Evolutionary conservation across 2,113 vertebrate genomes (phyloP).

Genomic region (Plotosus lineatus): DNA sequence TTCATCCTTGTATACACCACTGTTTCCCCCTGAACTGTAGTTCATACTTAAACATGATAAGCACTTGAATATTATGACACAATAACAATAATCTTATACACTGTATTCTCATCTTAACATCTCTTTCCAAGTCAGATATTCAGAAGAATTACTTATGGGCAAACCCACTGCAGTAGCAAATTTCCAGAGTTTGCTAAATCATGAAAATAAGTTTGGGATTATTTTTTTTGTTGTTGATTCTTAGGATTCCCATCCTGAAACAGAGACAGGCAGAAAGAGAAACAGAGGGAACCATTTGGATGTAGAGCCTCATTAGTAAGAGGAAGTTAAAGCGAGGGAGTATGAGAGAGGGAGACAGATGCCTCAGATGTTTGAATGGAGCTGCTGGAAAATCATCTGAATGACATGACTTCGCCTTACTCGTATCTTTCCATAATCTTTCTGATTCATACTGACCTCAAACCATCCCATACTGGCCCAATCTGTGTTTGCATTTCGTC

Average conservation of each 20-base stretch:
- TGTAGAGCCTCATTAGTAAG: conserved; percentile 35
- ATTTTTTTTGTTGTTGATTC: background rate
- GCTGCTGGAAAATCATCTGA: conserved; percentile 44
- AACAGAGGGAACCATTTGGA: conserved; percentile 4
- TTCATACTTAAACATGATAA: background rate
- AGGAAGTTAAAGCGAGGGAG: conserved; percentile 28
- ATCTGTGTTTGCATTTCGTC: conserved; percentile 40
- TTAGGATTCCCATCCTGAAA: background rate
- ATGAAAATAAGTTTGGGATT: background rate
- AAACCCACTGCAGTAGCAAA: background rate
- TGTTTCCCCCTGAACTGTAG: background rate
- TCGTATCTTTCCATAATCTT: conserved; percentile 28
- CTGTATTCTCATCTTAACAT: background rate
- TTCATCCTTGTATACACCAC: background rate
- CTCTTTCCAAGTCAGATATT: background rate
- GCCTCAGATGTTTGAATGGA: conserved; percentile 40
- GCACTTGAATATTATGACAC: background rate
- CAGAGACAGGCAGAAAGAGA: conserved; percentile 11
- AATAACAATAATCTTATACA: background rate
- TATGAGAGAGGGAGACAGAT: conserved; percentile 14
- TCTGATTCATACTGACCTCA: conserved; percentile 41
- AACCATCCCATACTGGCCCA: conserved; percentile 32
- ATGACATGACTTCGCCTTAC: conserved; percentile 39
- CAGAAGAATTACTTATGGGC: background rate
- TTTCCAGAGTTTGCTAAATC: background rate